Conservation (phyloP, 2,888 invertebrate genomes). For the Tachina grossa region DNA sequence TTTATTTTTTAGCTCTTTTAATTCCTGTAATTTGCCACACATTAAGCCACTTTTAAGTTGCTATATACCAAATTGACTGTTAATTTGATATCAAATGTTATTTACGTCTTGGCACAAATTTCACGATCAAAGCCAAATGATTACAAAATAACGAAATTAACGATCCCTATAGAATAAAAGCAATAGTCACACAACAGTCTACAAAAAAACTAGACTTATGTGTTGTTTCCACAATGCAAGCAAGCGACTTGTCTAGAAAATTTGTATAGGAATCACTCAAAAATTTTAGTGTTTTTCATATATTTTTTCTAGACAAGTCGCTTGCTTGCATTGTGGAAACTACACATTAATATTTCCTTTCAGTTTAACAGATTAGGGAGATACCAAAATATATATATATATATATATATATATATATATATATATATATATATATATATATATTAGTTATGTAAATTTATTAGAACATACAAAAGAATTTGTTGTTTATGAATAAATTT, state of each 20-base stretch:
- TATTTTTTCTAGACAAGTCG: too few relatives aligned
- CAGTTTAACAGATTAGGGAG: conserved; percentile 22
- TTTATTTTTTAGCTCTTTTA: conserved; percentile 35
- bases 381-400: too few relatives aligned
- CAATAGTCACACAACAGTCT: neutral
- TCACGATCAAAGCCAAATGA: conserved; percentile 71
- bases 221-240: too few relatives aligned
- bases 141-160: conserved; percentile 52
- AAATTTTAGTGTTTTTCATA: too few relatives aligned
- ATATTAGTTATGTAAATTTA: neutral
- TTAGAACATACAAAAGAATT: neutral
- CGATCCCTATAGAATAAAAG: conserved; percentile 44
- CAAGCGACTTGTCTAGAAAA: too few relatives aligned
- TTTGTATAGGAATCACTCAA: too few relatives aligned
- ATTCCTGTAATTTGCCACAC: conserved; percentile 63
- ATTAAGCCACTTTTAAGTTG: conserved; percentile 54
- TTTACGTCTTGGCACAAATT: conserved; percentile 36
- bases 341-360: conserved; percentile 19
- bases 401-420: too few relatives aligned
- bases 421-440: too few relatives aligned
- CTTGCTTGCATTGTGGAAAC: too few relatives aligned
- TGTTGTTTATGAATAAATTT: neutral
- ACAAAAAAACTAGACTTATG: conserved; percentile 39
- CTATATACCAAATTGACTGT: neutral
- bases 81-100: conserved; percentile 43